Evolutionary conservation across 2,888 invertebrate species (phyloP).

Genomic region (Pasiphila rectangulata): DNA sequence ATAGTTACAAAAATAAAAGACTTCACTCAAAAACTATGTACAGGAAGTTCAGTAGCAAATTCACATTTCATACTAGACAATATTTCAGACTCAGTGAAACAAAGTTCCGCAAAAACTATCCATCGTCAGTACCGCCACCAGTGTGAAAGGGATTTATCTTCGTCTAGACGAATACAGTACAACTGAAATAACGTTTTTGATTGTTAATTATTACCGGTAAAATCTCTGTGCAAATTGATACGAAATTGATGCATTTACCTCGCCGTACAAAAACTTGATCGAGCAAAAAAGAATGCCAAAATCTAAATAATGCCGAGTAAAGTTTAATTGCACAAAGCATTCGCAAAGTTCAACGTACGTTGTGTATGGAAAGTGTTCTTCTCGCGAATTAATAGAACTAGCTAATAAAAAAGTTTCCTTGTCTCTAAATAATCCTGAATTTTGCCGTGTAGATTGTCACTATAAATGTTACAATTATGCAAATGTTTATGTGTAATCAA

Average conservation of each 20-base stretch:
- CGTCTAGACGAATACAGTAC: constrained; percentile 3
- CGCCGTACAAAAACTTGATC: constrained; percentile 12
- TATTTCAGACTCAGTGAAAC: no score
- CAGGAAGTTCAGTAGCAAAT: no score
- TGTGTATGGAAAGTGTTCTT: constrained; percentile 30
- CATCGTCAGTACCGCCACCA: no score
- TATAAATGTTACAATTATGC: constrained; percentile 40
- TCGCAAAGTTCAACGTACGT: constrained; percentile 31
- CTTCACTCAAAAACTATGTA: no score
- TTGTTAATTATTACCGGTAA: constrained; percentile 15
- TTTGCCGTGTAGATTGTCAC: constrained; percentile 28
- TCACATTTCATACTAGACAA: no score
- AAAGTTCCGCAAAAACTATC: no score
- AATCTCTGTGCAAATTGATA: constrained; percentile 18
- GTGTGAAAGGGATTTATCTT: no score
- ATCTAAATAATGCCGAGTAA: constrained; percentile 7
- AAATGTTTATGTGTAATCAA: constrained; percentile 38
- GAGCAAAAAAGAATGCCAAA: constrained; percentile 9
- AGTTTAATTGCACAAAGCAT: constrained; percentile 27
- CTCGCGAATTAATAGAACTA: constrained; percentile 25
- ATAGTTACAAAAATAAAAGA: no score
- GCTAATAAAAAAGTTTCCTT: constrained; percentile 24
- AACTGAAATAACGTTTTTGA: constrained; percentile 1
- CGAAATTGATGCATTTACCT: constrained; percentile 20
- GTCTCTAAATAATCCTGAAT: constrained; percentile 29